Evolutionary conservation across 2,797 vertebrate species (phyloP), one percentile per base, ranked within the genome.

Genomic region (Scolopax bukidnonensis): DNA sequence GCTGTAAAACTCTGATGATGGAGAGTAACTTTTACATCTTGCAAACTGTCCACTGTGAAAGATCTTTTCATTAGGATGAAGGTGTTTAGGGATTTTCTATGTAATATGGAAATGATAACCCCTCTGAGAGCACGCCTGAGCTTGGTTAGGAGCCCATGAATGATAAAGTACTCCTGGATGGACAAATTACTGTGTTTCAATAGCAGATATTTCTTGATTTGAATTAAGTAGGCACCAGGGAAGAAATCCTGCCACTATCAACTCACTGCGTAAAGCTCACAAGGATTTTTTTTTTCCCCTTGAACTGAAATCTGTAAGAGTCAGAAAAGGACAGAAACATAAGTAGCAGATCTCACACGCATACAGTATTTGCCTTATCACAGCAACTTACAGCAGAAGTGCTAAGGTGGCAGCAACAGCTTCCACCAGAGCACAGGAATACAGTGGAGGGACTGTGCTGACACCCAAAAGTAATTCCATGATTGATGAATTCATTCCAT

Each of bases 21-120:
- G 95, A 91, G 87, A 94, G 81, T 92, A 97, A 94, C 93, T 95
- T 96, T 82, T 89, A 96, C 92, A 96, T 94, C 95, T 96, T 94
- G 93, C 96, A 97, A 96, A 89, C 94, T 93, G 90, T 89, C 91
- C 95, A 71, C 87, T 77, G 56, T 94, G 93, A 96, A 96, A 97
- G 86, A 92, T 84, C 96, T 97, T 97, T 93, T 96, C 95, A 87
- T 96, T 95, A 96, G 16, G 27, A 78, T 89, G 81, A 93, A 96
- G 76, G 71, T 45, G 70, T 82, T 96, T 70, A 91, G 95, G 96
- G 85, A 91, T 94, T 97, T 96, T 89, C 88, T 53, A 60, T 69
- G 47, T 93, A 97, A 96, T 87, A 75, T 61, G 63, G 86, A 97
- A 85, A 85, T 63, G 83, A 95, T 93, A 95, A 85, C 41, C 95